These are phyloP conservation scores for Anneissia japonica DNA, from an alignment of 35 echinoderm and acorn worm genomes.

Conservation along the genomic window DNA sequence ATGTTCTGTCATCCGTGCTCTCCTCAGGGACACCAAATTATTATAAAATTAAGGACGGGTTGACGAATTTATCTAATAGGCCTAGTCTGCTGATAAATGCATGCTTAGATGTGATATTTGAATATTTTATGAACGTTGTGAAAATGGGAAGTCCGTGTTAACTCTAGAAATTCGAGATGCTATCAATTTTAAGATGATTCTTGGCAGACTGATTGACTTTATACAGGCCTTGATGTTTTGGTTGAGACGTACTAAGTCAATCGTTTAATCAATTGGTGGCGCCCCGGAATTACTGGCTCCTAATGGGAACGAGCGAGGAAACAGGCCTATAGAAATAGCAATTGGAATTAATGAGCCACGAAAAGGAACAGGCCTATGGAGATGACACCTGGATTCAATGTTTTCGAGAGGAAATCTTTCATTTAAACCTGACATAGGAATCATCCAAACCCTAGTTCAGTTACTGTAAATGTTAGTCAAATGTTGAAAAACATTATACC, in stretches of 20 bases:
- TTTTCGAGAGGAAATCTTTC: background rate
- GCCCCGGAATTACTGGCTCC: background rate
- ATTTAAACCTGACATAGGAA: background rate
- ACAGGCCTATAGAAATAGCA: background rate
- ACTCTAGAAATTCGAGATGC: too few relatives aligned
- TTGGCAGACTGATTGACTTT: background rate
- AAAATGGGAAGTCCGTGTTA: too few relatives aligned
- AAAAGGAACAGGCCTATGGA: background rate
- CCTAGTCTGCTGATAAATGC: too few relatives aligned
- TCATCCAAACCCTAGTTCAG: background rate
- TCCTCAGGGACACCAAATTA: background rate
- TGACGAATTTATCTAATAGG: too few relatives aligned
- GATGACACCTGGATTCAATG: background rate
- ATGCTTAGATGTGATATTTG: too few relatives aligned
- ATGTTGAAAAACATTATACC: too few relatives aligned
- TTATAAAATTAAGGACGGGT: too few relatives aligned
- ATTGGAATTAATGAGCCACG: too few relatives aligned
- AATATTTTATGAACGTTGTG: too few relatives aligned
- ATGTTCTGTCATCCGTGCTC: background rate
- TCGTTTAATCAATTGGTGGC: background rate
- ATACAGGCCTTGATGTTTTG: background rate
- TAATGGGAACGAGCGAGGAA: background rate
- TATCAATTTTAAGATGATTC: too few relatives aligned
- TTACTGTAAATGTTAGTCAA: too few relatives aligned
- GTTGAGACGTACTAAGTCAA: background rate